A percentile compares a stretch with the other conserved stretches of the same genome.
Evolutionary conservation across 2,797 vertebrate species (phyloP).

Genomic region (Taenioides sp.): DNA sequence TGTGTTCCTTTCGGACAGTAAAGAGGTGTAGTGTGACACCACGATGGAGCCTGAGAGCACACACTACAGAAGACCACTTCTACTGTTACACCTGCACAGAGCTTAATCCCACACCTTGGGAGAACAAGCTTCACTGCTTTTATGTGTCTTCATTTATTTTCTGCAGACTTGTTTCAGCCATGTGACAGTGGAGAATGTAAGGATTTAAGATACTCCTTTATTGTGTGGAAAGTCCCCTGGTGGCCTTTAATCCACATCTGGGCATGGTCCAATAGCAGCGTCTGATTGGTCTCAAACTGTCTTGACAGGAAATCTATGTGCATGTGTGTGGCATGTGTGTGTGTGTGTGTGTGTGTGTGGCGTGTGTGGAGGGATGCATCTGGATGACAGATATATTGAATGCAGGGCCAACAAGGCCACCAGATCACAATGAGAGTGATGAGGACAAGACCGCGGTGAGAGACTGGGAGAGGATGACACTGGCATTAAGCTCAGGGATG

Average conservation of each 20-base stretch:
- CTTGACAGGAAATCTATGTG: conserved; percentile 79
- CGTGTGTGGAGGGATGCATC: conserved; percentile 48
- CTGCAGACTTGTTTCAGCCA: conserved; percentile 1
- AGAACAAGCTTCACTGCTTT: conserved; percentile 14
- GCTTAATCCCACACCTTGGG: conserved; percentile 18
- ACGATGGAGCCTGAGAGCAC: conserved; percentile 46
- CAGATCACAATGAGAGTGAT: conserved; percentile 69
- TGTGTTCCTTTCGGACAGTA: conserved; percentile 48
- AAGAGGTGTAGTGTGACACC: conserved; percentile 60
- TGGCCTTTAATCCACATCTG: conserved; percentile 73
- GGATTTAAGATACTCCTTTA: conserved; percentile 51
- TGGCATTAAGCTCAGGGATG: conserved; percentile 67
- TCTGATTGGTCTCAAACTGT: conserved; percentile 77
- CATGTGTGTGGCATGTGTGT: conserved; percentile 17
- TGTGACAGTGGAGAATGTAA: conserved; percentile 9
- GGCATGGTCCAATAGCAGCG: conserved; percentile 66
- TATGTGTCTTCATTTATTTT: conserved; percentile 17
- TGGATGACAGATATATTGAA: conserved; percentile 77
- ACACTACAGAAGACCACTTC: conserved; percentile 14
- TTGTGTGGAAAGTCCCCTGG: conserved; percentile 62
- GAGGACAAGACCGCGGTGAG: conserved; percentile 53
- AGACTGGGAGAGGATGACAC: conserved; percentile 35
- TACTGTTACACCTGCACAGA: conserved; percentile 2
- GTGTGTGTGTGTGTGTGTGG: conserved; percentile 21
- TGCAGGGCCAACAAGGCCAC: conserved; percentile 70